phyloP scores from a whole-genome alignment of 2,113 vertebrate species.

The Rhinogobius similis region DNA sequence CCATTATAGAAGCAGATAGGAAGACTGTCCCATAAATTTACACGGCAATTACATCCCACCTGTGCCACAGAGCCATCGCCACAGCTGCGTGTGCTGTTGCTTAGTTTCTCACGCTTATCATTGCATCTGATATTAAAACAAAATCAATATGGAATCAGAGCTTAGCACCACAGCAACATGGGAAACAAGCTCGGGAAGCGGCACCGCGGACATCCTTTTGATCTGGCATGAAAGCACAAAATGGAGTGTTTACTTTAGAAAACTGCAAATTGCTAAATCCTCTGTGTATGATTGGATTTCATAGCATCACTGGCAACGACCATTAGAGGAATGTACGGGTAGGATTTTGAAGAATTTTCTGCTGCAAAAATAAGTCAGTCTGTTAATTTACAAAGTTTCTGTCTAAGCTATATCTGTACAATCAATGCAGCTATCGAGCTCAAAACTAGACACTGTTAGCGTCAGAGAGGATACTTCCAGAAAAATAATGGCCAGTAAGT shows the following conservation, averaged over 20 bases:
- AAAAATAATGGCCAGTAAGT: background rate
- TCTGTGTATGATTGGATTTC: slow-evolving; percentile 15
- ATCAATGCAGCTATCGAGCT: background rate
- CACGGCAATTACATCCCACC: slow-evolving; percentile 46
- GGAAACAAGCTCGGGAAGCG: slow-evolving; percentile 10
- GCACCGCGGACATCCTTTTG: slow-evolving; percentile 7
- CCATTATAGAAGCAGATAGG: slow-evolving; percentile 26
- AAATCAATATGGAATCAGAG: slow-evolving; percentile 46
- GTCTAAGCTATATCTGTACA: background rate
- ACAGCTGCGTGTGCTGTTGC: slow-evolving; percentile 27
- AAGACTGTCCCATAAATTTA: slow-evolving; percentile 42
- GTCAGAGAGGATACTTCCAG: background rate
- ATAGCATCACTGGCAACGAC: slow-evolving; percentile 1
- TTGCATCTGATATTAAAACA: slow-evolving; percentile 37
- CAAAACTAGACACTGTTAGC: background rate
- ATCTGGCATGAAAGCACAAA: slow-evolving; percentile 10
- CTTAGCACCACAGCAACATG: slow-evolving; percentile 14
- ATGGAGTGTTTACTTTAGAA: slow-evolving; percentile 12
- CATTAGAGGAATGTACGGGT: background rate
- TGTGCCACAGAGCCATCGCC: slow-evolving; percentile 27
- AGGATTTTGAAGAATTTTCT: background rate
- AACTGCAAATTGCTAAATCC: slow-evolving; percentile 10
- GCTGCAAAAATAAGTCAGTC: background rate
- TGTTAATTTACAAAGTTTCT: background rate
- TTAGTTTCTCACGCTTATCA: slow-evolving; percentile 38